Base-by-base conservation (phyloP, 2,113 vertebrate species). In the Pithys albifrons region DNA sequence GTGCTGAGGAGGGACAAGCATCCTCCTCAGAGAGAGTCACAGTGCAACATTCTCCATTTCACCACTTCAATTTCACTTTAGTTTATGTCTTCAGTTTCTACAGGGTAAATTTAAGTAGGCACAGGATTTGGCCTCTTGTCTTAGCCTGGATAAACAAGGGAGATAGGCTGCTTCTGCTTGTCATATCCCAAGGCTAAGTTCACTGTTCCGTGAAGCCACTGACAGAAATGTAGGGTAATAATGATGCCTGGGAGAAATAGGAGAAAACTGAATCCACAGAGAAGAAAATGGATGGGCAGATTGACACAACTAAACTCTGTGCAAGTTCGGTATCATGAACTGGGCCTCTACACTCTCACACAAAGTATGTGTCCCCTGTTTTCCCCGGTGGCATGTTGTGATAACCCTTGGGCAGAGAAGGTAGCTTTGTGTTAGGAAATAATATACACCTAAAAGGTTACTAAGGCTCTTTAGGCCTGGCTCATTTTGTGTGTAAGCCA, bases 341-440 rank as follows among this genome's bases (percentile, higher is more conserved):
- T 61, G 39, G 24, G 29, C 2, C 9, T 15, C 37, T 14, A 3
- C 69, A 29, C 12, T 85, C 18, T 24, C 16, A 39, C 45, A 48
- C 8, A 45, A 66, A 57, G 1, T 22, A 3, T 2, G 13, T 8
- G 35, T 3, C 35, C 24, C 37, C 41, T 45, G 28, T 5, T 25
- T 45, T 6, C 19, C 13, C 25, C 7, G 1, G 2, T 14, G 33
- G 35, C 4, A 3, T 3, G 5, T 23, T 25, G 27, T 18, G 33
- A 25, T 24, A 46, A 43, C 8, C 9, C 35, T 22, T 10, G n/a
- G 9, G 25, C 57, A 72, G 41, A 43, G 12, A n/a, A 45, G 5
- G 8, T 28, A n/a, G 10, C 8, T 58, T 39, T 18, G 12, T 41
- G 15, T 12, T 9, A 54, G 52, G 25, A 85, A 93, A 62, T 6